Evolutionary conservation across 2,888 invertebrate genomes (phyloP), one percentile per base, ranked within the genome.

Genomic region (Campopleginae sp.): DNA sequence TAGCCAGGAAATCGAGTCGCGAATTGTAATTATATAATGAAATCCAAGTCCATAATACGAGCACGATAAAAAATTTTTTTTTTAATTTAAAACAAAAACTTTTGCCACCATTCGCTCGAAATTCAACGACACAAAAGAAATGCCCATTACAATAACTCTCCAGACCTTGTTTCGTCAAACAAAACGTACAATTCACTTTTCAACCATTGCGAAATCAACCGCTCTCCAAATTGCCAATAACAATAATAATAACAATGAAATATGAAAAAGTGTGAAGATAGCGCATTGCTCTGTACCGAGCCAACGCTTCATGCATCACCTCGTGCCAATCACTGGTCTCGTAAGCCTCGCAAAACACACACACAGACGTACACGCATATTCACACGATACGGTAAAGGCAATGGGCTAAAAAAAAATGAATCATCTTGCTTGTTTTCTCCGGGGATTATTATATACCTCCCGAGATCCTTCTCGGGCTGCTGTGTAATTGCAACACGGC

Each of bases 351-450:
- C 12, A 51, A 27, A 3, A 66, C 48, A 76, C 33, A 17, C 65
- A 38, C 38, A 38, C 33, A 33, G 6, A 33, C 19, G 1, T n/a
- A 38, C 58, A 44, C 66, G 31, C 17, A 44, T 44, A 42, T 33
- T 63, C 8, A 46, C 72, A 72, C 54, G 61, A 44, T 42, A 58
- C 58, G 14, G 80, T 72, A 80, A 63, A 42, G 58, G 65, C 7
- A 65, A 63, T 44, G 17, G 2, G 46, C 10, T 5, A n/a, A 23
- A 33, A 79, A 80, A 80, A 84, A 84, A 77, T 77, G 80, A 80
- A 80, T 84, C 84, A 81, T 66, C 65, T 77, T 31, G 68, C 80
- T 80, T 42, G 80, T 84, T 72, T 78, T 81, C 72, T 80, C 63
- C 74, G 51, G n/a, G 80, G 33, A 68, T 68, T n/a, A 51, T 63